phyloP scores from a whole-genome alignment of 2,113 vertebrate genomes.

The Crotalus horridus region DNA sequence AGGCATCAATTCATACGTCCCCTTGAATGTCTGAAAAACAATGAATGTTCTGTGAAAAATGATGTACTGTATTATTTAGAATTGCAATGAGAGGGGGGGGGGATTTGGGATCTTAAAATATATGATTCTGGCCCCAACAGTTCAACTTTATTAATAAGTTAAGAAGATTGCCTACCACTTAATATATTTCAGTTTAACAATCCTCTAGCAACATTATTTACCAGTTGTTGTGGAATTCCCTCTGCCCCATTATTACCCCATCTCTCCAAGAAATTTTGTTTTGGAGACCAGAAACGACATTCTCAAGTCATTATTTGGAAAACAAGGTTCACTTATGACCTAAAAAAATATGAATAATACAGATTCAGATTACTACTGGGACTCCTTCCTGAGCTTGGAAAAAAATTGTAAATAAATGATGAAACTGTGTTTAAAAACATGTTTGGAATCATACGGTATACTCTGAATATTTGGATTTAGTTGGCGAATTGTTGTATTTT shows the following conservation, averaged over 20 bases:
- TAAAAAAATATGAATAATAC: background rate
- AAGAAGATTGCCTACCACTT: background rate
- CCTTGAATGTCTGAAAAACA: background rate
- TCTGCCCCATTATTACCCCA: background rate
- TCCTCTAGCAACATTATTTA: background rate
- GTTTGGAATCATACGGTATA: background rate
- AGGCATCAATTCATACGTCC: background rate
- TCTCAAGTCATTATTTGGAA: background rate
- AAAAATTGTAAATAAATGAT: background rate
- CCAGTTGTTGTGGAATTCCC: background rate
- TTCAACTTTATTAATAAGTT: background rate
- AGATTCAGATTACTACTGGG: background rate
- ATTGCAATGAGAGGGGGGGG: background rate
- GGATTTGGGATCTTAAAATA: background rate
- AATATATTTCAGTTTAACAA: background rate
- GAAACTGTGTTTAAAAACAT: background rate
- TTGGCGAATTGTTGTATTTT: background rate
- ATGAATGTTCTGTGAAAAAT: background rate
- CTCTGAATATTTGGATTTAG: background rate
- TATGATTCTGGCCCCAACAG: background rate
- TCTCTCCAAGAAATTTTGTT: background rate
- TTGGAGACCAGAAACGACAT: background rate
- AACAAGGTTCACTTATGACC: background rate
- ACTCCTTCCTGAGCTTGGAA: background rate
- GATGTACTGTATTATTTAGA: background rate